These are phyloP conservation scores for Orycteropus afer DNA, from an alignment of 2,113 vertebrate species.

Conservation along the genomic window DNA sequence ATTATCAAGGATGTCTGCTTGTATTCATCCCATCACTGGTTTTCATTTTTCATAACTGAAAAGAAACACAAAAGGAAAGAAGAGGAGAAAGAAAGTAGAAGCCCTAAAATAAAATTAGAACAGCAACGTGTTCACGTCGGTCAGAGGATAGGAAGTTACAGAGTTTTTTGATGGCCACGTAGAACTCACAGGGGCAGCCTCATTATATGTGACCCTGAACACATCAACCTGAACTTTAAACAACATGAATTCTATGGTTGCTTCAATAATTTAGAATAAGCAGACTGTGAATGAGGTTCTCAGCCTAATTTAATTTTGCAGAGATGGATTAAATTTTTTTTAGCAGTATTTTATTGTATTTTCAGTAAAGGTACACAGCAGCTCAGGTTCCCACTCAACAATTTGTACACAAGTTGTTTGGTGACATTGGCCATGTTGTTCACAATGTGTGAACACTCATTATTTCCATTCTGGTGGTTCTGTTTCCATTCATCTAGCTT, in stretches of 20 bases:
- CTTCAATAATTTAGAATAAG: not conserved
- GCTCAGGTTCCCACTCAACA: not conserved
- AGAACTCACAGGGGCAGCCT: not conserved
- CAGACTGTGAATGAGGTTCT: not conserved
- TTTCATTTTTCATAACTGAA: conserved; percentile 4
- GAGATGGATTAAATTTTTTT: no score
- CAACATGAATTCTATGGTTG: not conserved
- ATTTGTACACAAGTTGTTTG: not conserved
- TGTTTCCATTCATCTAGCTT: not conserved
- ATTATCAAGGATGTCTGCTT: not conserved
- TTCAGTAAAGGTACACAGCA: no score
- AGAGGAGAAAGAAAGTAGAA: not conserved
- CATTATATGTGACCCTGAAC: not conserved
- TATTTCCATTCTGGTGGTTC: not conserved
- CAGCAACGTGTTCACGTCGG: not conserved
- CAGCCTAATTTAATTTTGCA: not conserved
- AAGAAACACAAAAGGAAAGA: not conserved
- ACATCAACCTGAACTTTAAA: not conserved
- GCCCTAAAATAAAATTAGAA: not conserved
- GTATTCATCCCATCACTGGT: not conserved
- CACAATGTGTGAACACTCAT: not conserved
- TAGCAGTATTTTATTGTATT: no score
- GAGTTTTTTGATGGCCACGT: not conserved
- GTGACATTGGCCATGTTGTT: not conserved
- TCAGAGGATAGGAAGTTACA: not conserved